Conservation (phyloP, 2,113 vertebrate species). For the Leptobrachium leishanense region DNA sequence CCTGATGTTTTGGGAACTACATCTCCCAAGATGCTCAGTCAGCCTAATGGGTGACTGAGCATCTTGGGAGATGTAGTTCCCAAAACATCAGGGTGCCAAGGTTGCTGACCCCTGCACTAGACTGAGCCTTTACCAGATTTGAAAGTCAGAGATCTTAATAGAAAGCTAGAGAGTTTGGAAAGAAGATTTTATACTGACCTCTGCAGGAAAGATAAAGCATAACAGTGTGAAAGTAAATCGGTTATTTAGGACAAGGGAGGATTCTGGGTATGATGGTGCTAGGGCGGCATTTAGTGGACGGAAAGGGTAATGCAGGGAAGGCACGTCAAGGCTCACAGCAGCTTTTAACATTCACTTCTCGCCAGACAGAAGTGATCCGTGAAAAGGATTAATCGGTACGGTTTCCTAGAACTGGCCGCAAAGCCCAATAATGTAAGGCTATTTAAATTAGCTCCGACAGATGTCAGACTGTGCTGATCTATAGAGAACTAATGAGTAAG, state of each 20-base stretch:
- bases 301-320: not conserved
- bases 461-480: not conserved
- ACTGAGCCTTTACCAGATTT: too few relatives aligned
- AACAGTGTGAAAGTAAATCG: not conserved
- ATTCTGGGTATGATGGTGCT: not conserved
- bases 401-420: constrained; percentile 3
- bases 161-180: not conserved
- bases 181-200: not conserved
- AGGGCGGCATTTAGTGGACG: constrained; percentile 5
- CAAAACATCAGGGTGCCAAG: too few relatives aligned
- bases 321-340: not conserved
- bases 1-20: too few relatives aligned
- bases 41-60: too few relatives aligned
- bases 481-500: too few relatives aligned
- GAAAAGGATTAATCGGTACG: constrained; percentile 13
- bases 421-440: constrained; percentile 13
- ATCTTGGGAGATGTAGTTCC: too few relatives aligned
- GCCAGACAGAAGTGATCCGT: constrained; percentile 1
- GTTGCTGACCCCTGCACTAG: too few relatives aligned
- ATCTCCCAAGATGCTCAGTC: too few relatives aligned
- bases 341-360: too few relatives aligned
- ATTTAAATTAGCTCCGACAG: constrained; percentile 4
- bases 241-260: too few relatives aligned
- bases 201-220: not conserved
- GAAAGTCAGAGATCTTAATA: too few relatives aligned